Evolutionary conservation across 2,113 vertebrate genomes (phyloP).

Genomic region (Irena cyanogastra): DNA sequence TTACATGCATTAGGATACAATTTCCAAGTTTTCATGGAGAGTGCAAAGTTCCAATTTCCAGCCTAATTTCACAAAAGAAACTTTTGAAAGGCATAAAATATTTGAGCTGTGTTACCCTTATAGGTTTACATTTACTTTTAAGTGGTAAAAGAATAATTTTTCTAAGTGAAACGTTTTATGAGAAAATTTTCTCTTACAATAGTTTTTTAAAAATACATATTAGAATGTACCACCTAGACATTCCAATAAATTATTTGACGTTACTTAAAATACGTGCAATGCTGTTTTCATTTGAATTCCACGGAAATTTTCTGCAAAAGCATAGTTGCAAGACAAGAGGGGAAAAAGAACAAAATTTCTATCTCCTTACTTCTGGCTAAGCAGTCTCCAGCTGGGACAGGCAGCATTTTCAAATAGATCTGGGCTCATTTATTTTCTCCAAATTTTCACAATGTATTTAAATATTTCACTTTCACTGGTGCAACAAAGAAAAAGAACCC

Average conservation of each 20-base stretch:
- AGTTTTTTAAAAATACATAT: background rate
- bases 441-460: background rate
- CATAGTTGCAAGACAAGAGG: background rate
- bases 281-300: background rate
- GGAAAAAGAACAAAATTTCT: background rate
- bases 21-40: background rate
- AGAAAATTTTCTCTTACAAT: background rate
- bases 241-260: background rate
- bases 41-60: background rate
- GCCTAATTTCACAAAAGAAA: background rate
- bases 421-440: background rate
- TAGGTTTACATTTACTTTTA: background rate
- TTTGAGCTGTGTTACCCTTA: background rate
- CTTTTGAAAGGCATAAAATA: background rate
- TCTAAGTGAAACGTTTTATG: background rate
- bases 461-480: constrained; percentile 36
- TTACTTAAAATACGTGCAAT: background rate
- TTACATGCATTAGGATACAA: background rate
- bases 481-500: constrained; percentile 8
- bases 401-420: background rate
- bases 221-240: background rate
- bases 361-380: background rate
- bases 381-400: background rate
- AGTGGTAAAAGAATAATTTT: background rate
- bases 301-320: background rate